Conservation (phyloP, 2,888 invertebrate genomes). For the Oxytorus armatus region DNA sequence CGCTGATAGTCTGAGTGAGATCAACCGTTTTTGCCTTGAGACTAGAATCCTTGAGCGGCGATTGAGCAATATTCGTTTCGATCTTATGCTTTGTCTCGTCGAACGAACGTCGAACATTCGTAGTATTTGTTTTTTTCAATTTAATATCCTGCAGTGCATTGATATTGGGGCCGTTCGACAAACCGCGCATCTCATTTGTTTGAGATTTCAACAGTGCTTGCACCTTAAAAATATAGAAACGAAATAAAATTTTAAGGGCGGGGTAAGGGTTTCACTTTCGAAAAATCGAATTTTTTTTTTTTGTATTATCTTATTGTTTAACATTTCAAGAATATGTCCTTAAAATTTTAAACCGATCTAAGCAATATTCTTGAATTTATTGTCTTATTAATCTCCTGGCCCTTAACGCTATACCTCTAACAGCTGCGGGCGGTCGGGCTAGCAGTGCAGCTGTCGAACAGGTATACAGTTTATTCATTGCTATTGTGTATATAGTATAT, state of each 20-base stretch:
- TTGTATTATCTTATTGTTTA: neutral
- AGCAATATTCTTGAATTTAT: too few relatives aligned
- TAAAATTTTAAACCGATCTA: too few relatives aligned
- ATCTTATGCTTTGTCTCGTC: conserved; percentile 29
- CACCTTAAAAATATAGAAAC: conserved; percentile 73
- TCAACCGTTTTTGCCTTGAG: conserved; percentile 62
- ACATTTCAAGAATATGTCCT: too few relatives aligned
- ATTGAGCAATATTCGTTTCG: conserved; percentile 17
- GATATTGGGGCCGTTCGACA: conserved; percentile 21
- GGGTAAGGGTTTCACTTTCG: too few relatives aligned
- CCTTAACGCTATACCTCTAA: too few relatives aligned
- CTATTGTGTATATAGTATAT: too few relatives aligned
- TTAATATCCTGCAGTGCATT: conserved; percentile 25
- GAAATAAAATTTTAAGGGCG: too few relatives aligned
- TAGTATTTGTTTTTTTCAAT: conserved; percentile 27
- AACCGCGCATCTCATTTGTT: conserved; percentile 74
- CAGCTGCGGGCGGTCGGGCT: too few relatives aligned
- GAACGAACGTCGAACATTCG: conserved; percentile 44
- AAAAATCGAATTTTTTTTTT: neutral
- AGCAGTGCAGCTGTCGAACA: too few relatives aligned
- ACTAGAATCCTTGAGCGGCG: conserved; percentile 31
- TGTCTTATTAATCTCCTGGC: too few relatives aligned
- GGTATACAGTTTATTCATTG: too few relatives aligned
- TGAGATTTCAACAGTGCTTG: conserved; percentile 75
- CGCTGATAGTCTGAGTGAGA: conserved; percentile 60